Evolutionary conservation across 92 coral and sea anemone genomes (phyloP), one percentile per base, ranked within the genome.

Genomic region (Porites divaricata): DNA sequence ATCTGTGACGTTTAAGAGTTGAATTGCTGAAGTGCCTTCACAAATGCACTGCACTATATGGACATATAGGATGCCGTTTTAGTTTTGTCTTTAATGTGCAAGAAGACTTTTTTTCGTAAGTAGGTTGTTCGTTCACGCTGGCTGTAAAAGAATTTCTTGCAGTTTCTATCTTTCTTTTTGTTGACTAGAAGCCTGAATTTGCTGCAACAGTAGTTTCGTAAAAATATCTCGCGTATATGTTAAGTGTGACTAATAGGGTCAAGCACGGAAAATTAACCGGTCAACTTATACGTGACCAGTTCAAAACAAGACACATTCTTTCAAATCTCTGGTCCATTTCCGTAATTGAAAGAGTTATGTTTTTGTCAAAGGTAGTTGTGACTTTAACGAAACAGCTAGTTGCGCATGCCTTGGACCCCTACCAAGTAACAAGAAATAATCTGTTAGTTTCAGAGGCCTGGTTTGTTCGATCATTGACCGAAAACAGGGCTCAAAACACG

Each of bases 271-370:
- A 63, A 78, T 48, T 22, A 24, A 15, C 59, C 59, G 59, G 59
- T 54, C 59, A 54, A 22, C 72, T 24, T 26, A 13, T 68, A 61
- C 65, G 65, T 61, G n/a, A 16, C 65, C n/a, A 35, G 45, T 35
- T 6, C 45, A 35, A 35, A 35, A 35, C 45, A 16, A 61, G n/a
- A 54, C 17, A 61, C 65, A 61, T 61, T 21, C n/a, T 14, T 49
- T 72, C 22, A 1, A 58, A 20, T 72, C 77, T 72, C 80, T 78
- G 72, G 63, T 78, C 12, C 23, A 56, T 24, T 59, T 63, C 59
- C n/a, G 20, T 17, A 19, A 24, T 9, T 49, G 26, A 67, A 24
- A 24, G 70, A 17, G 35, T 17, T 67, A 20, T 11, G 6, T 67
- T 0, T 16, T 61, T 14, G 65, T 21, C 24, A 12, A 6, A n/a